Percentiles rank a stretch among this genome's conserved stretches.
phyloP scores from a whole-genome alignment of 1,140 invertebrate species.

The Drosophila guanche region DNA sequence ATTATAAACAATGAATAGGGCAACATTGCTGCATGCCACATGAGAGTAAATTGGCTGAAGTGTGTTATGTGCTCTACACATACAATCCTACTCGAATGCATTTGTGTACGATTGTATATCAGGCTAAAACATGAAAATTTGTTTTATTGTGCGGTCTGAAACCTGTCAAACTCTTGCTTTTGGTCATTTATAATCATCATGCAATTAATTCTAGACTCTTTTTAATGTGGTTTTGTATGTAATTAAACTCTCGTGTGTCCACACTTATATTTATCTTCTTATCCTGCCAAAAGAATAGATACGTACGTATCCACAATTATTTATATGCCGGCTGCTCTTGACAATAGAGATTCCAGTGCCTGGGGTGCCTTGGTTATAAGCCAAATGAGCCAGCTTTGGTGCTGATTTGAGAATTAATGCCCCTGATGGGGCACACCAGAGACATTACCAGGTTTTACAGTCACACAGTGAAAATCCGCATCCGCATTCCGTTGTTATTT shows the following conservation, averaged over 20 bases:
- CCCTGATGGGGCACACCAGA: conserved; percentile 7
- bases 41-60: neutral
- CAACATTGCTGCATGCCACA: conserved; percentile 40
- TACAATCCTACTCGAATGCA: conserved; percentile 1
- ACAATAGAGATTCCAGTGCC: conserved; percentile 28
- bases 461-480: conserved; percentile 53
- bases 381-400: conserved; percentile 39
- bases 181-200: conserved; percentile 18
- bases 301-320: conserved; percentile 23
- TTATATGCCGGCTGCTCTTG: conserved; percentile 19
- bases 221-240: neutral
- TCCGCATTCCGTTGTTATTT: conserved; percentile 48
- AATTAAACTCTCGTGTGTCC: conserved; percentile 15
- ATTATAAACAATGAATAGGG: conserved; percentile 45
- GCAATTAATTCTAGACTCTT: neutral
- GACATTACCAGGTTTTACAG: conserved; percentile 24
- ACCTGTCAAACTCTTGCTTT: neutral
- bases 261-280: conserved; percentile 25
- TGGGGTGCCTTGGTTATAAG: conserved; percentile 37
- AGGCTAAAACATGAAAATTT: conserved; percentile 29
- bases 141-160: neutral
- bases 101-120: conserved; percentile 13
- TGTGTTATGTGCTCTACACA: too few species aligned
- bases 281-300: conserved; percentile 16
- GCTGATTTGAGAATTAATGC: conserved; percentile 42